Evolutionary conservation across 2,113 vertebrate species (phyloP).

Genomic region (Okapia johnstoni): DNA sequence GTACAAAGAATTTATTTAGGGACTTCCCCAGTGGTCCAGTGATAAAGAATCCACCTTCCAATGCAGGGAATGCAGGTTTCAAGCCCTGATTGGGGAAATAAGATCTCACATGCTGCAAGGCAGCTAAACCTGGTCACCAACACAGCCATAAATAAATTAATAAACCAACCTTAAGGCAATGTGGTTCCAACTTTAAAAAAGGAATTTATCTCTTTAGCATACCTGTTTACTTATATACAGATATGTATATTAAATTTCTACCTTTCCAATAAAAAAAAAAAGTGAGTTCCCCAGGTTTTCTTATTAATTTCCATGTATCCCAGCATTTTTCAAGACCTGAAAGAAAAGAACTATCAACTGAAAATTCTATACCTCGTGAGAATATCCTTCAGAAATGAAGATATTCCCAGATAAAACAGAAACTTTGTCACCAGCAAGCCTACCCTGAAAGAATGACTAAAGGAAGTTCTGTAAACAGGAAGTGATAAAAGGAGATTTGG

Average conservation of each 20-base stretch:
- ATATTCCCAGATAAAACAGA: neutral
- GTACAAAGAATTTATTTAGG: neutral
- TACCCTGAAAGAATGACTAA: neutral
- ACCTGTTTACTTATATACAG: slow-evolving; percentile 20
- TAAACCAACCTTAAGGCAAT: neutral
- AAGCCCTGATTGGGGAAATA: neutral
- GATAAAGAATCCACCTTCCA: neutral
- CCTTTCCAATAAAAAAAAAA: neutral
- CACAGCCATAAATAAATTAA: neutral
- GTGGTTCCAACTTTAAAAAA: neutral
- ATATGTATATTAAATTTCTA: slow-evolving; percentile 29
- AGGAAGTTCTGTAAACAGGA: neutral
- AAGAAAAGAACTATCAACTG: neutral
- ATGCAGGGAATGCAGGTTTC: neutral
- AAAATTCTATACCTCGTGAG: neutral
- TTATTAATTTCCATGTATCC: neutral
- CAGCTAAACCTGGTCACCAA: neutral
- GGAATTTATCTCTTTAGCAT: neutral
- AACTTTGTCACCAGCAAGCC: neutral
- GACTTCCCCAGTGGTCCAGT: neutral
- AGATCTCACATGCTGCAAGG: neutral
- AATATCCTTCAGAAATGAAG: neutral
- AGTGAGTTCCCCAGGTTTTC: neutral
- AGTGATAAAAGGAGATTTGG: neutral
- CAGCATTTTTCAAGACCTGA: neutral